Conservation (phyloP, 2,113 vertebrate species). For the Proterorhinus semilunaris region DNA sequence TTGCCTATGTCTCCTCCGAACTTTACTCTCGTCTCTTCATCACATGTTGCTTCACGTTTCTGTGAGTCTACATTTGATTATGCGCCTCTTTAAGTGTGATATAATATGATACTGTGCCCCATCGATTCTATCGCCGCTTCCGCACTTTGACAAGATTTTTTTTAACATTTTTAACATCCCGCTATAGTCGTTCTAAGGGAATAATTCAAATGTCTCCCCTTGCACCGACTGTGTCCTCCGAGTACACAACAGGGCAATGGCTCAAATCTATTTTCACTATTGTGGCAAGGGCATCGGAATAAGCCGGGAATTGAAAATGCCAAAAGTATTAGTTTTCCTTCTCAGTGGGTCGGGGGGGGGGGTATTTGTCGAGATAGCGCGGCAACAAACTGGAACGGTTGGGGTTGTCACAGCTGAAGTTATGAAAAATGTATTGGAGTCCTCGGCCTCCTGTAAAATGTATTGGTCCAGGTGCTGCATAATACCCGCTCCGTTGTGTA, state of each 20-base stretch:
- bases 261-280: slow-evolving; percentile 25
- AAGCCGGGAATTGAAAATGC: slow-evolving; percentile 29
- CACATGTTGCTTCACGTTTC: too few relatives aligned
- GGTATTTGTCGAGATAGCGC: slow-evolving; percentile 16
- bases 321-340: slow-evolving; percentile 30
- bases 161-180: not conserved
- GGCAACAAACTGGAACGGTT: slow-evolving; percentile 32
- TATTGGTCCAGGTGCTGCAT: slow-evolving; percentile 48
- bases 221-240: not conserved
- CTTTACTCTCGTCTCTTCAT: too few relatives aligned
- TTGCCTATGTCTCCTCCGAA: too few relatives aligned
- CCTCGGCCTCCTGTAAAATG: slow-evolving; percentile 53
- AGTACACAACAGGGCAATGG: slow-evolving; percentile 15
- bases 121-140: not conserved
- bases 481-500: slow-evolving; percentile 35
- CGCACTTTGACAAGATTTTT: not conserved
- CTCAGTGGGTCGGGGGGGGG: slow-evolving; percentile 12
- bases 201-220: slow-evolving; percentile 2
- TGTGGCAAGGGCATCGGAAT: slow-evolving; percentile 25
- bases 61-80: too few relatives aligned
- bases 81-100: too few relatives aligned
- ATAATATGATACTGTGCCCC: too few relatives aligned
- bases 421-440: slow-evolving; percentile 63
- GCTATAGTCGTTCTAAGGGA: not conserved
- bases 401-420: slow-evolving; percentile 56